Evolutionary conservation across 2,113 vertebrate species (phyloP).

Genomic region (Isurus oxyrinchus): DNA sequence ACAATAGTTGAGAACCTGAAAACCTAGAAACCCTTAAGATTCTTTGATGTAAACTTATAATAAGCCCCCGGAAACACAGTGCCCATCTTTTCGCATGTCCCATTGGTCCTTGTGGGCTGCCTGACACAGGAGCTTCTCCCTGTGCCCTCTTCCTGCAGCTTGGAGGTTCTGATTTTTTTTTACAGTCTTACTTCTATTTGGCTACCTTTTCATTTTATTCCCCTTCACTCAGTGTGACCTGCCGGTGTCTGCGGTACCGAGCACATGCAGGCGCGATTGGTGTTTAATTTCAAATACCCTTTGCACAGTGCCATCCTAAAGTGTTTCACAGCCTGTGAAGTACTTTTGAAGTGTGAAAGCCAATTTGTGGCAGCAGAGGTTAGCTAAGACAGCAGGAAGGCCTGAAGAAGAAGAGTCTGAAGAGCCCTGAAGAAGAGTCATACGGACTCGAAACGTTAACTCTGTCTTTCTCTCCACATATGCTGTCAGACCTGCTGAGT

Average conservation of each 20-base stretch:
- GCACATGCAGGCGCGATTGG: not conserved
- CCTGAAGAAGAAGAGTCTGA: no score
- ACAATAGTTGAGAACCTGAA: not conserved
- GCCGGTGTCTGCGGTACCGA: not conserved
- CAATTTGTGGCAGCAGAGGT: not conserved
- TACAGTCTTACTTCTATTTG: no score
- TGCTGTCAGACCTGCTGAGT: no score
- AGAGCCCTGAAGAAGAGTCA: no score
- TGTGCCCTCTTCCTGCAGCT: not conserved
- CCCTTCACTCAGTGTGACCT: not conserved
- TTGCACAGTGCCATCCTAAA: not conserved
- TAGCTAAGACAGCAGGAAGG: not conserved
- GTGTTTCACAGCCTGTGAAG: not conserved
- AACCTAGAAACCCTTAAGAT: not conserved
- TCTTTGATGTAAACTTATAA: not conserved
- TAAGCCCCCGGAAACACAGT: not conserved
- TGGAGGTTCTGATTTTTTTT: not conserved
- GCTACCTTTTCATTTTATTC: not conserved
- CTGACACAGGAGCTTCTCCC: not conserved
- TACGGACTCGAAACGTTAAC: no score
- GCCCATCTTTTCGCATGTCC: not conserved
- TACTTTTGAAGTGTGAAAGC: not conserved
- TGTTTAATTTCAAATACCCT: not conserved
- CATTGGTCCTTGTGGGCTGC: not conserved
- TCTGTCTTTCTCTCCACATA: no score